Conservation (phyloP, 35 echinoderm and acorn worm genomes). For the Ptychodera flava region DNA sequence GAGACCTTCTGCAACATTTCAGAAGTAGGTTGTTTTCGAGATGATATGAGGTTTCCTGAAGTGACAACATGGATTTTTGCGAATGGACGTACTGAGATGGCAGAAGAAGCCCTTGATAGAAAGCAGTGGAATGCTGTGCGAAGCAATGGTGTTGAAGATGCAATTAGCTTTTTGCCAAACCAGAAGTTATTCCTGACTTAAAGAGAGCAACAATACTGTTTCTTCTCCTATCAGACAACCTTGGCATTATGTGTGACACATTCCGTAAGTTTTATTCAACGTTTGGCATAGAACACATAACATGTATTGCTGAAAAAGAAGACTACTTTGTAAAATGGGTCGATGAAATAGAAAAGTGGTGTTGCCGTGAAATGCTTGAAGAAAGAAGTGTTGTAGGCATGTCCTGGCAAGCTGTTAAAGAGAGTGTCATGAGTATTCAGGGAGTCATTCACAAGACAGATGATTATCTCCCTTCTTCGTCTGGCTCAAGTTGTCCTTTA, state of each 20-base stretch:
- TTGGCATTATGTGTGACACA: slow-evolving; percentile 39
- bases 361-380: slow-evolving; percentile 8
- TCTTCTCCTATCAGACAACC: slow-evolving; percentile 29
- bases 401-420: slow-evolving; percentile 31
- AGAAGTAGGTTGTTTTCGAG: background rate
- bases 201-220: slow-evolving; percentile 41
- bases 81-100: slow-evolving; percentile 40
- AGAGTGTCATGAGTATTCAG: slow-evolving; percentile 27
- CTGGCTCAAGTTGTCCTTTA: background rate
- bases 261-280: slow-evolving; percentile 48
- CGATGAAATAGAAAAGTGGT: slow-evolving; percentile 18
- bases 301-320: slow-evolving; percentile 30
- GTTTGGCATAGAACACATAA: slow-evolving; percentile 32
- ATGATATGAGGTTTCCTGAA: slow-evolving; percentile 7
- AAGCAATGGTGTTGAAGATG: slow-evolving; percentile 24
- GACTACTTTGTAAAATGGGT: slow-evolving; percentile 11
- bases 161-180: slow-evolving; percentile 44
- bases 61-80: slow-evolving; percentile 31
- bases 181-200: slow-evolving; percentile 19
- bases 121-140: slow-evolving; percentile 42
- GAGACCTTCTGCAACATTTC: background rate
- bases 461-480: slow-evolving; percentile 3
- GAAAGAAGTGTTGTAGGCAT: slow-evolving; percentile 36
- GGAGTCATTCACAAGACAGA: slow-evolving; percentile 16
- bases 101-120: background rate